Percentiles rank a stretch among this genome's conserved stretches.
phyloP scores from a whole-genome alignment of 1,140 invertebrate species.

The Prorops nasuta region DNA sequence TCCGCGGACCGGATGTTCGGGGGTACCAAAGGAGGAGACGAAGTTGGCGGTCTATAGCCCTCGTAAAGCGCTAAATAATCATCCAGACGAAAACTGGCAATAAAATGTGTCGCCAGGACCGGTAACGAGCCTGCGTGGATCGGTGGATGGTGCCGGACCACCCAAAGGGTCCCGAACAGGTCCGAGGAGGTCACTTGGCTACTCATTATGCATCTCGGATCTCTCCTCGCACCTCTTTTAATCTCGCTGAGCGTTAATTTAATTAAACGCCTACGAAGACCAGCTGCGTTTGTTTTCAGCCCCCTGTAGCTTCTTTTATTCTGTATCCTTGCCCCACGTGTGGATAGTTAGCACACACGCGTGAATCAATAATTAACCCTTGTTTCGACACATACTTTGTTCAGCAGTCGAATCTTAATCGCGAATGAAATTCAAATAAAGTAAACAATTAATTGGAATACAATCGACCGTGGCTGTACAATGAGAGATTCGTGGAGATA shows the following conservation, averaged over 20 bases:
- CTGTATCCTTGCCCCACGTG: too few species aligned
- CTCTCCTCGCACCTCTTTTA: conserved; percentile 56
- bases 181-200: conserved; percentile 29
- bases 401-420: too few species aligned
- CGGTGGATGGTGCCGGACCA: conserved; percentile 46
- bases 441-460: too few species aligned
- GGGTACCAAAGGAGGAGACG: not conserved
- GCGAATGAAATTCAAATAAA: too few species aligned
- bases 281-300: too few species aligned
- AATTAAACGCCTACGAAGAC: conserved; percentile 53
- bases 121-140: conserved; percentile 46
- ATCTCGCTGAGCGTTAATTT: conserved; percentile 58
- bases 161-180: conserved; percentile 50
- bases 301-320: too few species aligned
- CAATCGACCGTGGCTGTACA: too few species aligned
- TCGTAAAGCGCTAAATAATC: conserved; percentile 53
- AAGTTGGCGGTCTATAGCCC: conserved; percentile 29
- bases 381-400: too few species aligned
- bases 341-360: too few species aligned
- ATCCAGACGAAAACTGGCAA: conserved; percentile 49
- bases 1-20: conserved; percentile 24
- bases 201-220: conserved; percentile 58
- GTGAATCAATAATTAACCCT: too few species aligned
- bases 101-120: conserved; percentile 50
- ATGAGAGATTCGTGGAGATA: too few species aligned